Conservation (phyloP, 1,140 invertebrate genomes). For the Macrocentrus cingulum region DNA sequence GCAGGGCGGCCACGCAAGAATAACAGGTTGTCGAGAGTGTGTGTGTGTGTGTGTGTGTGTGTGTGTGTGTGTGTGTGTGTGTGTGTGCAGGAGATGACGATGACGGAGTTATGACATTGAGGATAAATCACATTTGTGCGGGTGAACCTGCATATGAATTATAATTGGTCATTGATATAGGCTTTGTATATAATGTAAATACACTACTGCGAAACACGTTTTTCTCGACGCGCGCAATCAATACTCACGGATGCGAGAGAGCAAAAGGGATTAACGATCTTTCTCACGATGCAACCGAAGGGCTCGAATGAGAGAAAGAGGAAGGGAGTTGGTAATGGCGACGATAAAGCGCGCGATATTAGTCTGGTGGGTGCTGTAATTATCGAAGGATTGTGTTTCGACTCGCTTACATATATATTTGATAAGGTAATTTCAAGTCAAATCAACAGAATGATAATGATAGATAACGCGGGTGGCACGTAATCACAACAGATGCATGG, state of each 20-base stretch:
- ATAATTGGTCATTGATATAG: too few relatives aligned
- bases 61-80: background rate
- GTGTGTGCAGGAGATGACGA: background rate
- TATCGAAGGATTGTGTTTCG: background rate
- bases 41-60: constrained; percentile 1
- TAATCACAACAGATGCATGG: too few relatives aligned
- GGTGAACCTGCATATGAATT: too few relatives aligned
- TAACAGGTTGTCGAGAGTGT: constrained; percentile 51
- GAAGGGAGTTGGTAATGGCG: background rate
- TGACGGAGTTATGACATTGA: background rate
- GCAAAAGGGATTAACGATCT: constrained; percentile 8
- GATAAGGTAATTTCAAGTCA: too few relatives aligned
- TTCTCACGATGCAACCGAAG: too few relatives aligned
- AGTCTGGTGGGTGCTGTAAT: background rate
- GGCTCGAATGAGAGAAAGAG: too few relatives aligned
- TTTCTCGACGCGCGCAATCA: background rate
- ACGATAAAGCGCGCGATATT: constrained; percentile 7
- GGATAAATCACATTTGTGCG: too few relatives aligned
- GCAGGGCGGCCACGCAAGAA: constrained; percentile 33
- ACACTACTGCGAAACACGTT: background rate
- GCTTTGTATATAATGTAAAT: too few relatives aligned
- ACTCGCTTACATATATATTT: too few relatives aligned
- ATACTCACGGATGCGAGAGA: too few relatives aligned
- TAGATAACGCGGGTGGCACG: too few relatives aligned
- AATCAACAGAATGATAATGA: too few relatives aligned